Conservation (phyloP, 1,140 invertebrate species). For the Heliconius eleuchia region DNA sequence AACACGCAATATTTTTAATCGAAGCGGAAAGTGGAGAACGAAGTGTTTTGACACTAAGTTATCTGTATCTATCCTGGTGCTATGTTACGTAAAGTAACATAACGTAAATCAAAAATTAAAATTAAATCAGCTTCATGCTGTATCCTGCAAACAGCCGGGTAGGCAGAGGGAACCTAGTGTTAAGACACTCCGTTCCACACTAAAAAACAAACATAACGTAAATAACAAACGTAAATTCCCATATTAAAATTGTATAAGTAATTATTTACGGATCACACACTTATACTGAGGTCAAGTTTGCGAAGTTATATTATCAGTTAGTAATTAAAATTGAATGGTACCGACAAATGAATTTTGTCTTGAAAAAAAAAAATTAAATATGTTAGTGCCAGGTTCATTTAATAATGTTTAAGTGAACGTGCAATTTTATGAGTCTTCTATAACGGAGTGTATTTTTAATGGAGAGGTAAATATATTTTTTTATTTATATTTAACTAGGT, state of each 20-base stretch:
- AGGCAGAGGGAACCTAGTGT: no score
- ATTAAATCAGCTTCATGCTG: no score
- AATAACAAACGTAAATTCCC: not conserved
- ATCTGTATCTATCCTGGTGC: no score
- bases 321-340: not conserved
- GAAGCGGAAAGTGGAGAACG: no score
- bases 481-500: no score
- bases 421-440: not conserved
- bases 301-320: not conserved
- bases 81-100: not conserved
- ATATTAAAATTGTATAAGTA: not conserved
- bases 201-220: not conserved
- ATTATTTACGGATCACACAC: constrained; percentile 2
- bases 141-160: no score
- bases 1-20: no score
- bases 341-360: not conserved
- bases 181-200: no score
- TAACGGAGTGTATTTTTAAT: not conserved
- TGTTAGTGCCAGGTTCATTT: no score
- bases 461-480: not conserved
- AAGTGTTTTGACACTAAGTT: not conserved
- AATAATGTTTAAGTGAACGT: not conserved
- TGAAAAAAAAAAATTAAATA: no score
- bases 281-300: constrained; percentile 5
- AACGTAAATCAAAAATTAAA: not conserved